Base-by-base conservation (phyloP, 64 coral and sea anemone species). In the Stichodactyla helianthus region DNA sequence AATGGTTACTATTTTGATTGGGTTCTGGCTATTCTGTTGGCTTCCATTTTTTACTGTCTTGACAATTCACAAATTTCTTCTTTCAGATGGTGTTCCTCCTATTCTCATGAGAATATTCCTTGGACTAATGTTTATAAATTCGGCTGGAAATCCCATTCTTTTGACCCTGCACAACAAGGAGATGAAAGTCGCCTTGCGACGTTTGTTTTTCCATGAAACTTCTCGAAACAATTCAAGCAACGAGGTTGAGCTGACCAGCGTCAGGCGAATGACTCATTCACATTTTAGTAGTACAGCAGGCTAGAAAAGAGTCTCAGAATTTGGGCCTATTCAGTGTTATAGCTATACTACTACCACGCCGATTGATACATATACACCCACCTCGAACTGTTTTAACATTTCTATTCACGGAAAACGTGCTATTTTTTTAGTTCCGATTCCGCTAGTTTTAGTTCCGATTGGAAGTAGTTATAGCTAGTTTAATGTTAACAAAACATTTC, bases 11-110 rank as follows among this genome's bases (percentile, higher is more conserved):
- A 82, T 93, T 79, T 82, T 93, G 67, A 87, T 93, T 57, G 92
- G 83, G 7, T 93, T 93, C 50, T 93, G 88, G 88, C 28, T 90
- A n/a, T 61, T 93, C 8, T 93, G 92, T 51, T 93, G 92, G 92
- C 78, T 93, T 31, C 92, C 92, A 13, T 93, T 93, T 54, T 93
- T 93, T 23, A 90, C 74, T 15, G 92, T 90, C 19, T 77, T 93
- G 19, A 93, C 92, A 22, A 93, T 90, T 76, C 88, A 89, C 77
- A 93, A 93, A 18, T 93, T 93, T 31, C 53, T 84, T 7, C 35
- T 89, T 20, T 51, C 82, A 22, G 67, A 85, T 16, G 84, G 22
- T 26, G 92, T 93, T 20, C 92, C 92, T 50, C 61, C 88, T 6
- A 54, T 86, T 6, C 55, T 93, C 20, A 93, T 93, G 92, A 79